Base-by-base conservation (phyloP, 1,140 invertebrate genomes). In the Neodiprion lecontei region DNA sequence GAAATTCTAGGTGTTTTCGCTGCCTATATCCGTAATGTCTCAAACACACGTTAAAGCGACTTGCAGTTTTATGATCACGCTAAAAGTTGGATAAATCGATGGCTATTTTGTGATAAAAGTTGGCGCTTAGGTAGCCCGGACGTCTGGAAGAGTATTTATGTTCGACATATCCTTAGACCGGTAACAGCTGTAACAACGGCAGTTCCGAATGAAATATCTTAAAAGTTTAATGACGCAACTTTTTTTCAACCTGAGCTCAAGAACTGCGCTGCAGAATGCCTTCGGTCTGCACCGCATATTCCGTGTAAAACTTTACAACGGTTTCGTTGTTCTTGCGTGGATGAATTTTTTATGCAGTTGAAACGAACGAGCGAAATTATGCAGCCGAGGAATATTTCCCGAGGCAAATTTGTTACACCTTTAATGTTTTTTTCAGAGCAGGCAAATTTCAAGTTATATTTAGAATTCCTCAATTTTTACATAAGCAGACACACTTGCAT, bases 141-240 rank as follows among this genome's bases (percentile, higher is more conserved):
- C 53, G 53, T 61, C 53, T n/a, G 7, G 11, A 12, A 61, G n/a
- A 61, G 53, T 61, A 61, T 61, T 61, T 61, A 61, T 61, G 53
- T 61, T 61, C 53, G 53, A 61, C 53, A 61, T 61, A 61, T n/a
- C 53, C 11, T n/a, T n/a, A n/a, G 2, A 61, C 53, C n/a, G n/a
- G 53, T 61, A 61, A 61, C 53, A 61, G 53, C 53, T 61, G 53
- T 61, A 61, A 61, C 28, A 40, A 40, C 53, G 53, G 53, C n/a
- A 61, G 11, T 61, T 61, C n/a, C 1, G 53, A n/a, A 61, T 61
- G 53, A 61, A 61, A 61, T 61, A 61, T 61, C 11, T n/a, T 11
- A n/a, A 61, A 61, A 61, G 53, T 61, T 61, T 61, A 61, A 61
- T 61, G 11, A 61, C 53, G 11, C 7, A 61, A 61, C 11, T 61